Evolutionary conservation across 1,140 invertebrate genomes (phyloP).

Genomic region (Dendrolimus kikuchii): DNA sequence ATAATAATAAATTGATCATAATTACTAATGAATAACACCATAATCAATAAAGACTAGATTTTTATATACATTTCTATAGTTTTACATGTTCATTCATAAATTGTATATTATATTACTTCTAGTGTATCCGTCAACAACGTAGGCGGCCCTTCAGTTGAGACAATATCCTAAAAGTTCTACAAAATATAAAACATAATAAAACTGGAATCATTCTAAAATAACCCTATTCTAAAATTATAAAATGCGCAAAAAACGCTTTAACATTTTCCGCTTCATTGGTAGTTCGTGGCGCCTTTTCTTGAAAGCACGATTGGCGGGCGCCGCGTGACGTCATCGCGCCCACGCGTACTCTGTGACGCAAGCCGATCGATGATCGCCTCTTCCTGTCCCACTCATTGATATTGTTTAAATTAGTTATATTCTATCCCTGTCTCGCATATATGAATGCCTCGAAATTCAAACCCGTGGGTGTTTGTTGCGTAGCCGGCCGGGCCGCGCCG

Average conservation of each 20-base stretch:
- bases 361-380: conserved; percentile 52
- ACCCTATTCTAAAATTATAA: not conserved
- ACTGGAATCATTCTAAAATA: not conserved
- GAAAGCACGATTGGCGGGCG: conserved; percentile 39
- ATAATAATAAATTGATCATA: no score
- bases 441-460: conserved; percentile 54
- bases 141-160: no score
- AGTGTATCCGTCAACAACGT: no score
- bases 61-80: no score
- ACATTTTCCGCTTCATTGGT: conserved; percentile 2
- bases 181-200: no score
- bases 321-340: conserved; percentile 64
- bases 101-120: no score
- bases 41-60: no score
- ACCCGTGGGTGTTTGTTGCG: conserved; percentile 61
- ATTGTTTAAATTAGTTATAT: conserved; percentile 1
- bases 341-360: conserved; percentile 63
- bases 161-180: no score
- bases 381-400: conserved; percentile 24
- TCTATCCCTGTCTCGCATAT: conserved; percentile 34
- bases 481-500: conserved; percentile 26
- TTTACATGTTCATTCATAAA: no score
- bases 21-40: no score
- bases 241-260: not conserved
- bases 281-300: conserved; percentile 57